Conservation (phyloP, 2,113 vertebrate species). For the Climacteris rufus region DNA sequence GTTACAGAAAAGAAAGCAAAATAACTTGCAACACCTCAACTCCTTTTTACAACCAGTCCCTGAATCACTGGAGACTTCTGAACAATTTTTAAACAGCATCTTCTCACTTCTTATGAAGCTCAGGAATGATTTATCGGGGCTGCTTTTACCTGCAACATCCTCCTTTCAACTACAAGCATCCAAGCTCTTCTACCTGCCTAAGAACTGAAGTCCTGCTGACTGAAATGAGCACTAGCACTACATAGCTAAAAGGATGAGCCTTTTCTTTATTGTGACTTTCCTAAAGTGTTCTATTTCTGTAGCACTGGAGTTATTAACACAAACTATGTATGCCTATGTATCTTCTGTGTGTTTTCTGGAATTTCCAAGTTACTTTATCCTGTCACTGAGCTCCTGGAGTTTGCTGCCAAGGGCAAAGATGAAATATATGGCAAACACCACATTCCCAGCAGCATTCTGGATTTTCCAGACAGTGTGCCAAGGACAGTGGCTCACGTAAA, state of each 20-base stretch:
- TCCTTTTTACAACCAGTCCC: background rate
- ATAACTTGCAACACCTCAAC: background rate
- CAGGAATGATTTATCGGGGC: background rate
- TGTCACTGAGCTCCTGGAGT: background rate
- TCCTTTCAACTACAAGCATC: background rate
- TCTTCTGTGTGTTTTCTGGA: background rate
- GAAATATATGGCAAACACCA: background rate
- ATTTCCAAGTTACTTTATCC: background rate
- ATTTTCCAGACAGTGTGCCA: conserved; percentile 31
- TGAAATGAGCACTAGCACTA: background rate
- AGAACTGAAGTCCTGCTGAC: background rate
- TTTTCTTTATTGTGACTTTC: background rate
- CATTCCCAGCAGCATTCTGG: background rate
- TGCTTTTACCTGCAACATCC: background rate
- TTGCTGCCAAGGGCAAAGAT: background rate
- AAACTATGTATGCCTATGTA: background rate
- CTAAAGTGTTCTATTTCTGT: background rate
- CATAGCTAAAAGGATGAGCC: background rate
- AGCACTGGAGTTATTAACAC: background rate
- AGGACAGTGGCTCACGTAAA: background rate
- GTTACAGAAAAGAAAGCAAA: background rate
- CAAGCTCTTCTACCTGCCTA: background rate
- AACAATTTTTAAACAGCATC: background rate
- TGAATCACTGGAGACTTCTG: background rate
- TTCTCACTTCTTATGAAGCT: background rate